A percentile compares a stretch with the other conserved stretches of the same genome.
phyloP scores from a whole-genome alignment of 2,113 vertebrate genomes.

The Lepus americanus region DNA sequence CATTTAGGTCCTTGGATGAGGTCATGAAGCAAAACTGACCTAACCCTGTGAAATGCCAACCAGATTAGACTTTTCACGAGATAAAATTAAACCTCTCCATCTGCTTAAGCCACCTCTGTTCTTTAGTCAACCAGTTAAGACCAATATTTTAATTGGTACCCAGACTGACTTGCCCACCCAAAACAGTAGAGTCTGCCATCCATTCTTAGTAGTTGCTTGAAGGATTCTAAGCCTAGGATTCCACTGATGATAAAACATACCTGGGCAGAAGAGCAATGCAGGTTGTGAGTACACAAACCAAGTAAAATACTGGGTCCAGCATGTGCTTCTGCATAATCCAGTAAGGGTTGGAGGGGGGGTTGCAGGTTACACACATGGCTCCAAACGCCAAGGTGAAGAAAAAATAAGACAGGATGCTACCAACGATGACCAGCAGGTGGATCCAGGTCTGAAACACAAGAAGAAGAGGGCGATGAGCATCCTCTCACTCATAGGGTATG shows the following conservation, averaged over 20 bases:
- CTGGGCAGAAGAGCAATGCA: conserved; percentile 94
- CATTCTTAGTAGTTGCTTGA: neutral
- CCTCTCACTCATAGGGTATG: accelerated
- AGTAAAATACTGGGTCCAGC: conserved; percentile 91
- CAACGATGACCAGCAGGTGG: conserved; percentile 86
- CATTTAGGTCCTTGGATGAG: neutral
- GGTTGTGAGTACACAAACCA: conserved; percentile 90
- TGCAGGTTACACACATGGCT: conserved; percentile 90
- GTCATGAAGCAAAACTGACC: neutral
- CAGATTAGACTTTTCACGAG: neutral
- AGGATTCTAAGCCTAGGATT: neutral
- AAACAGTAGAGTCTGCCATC: neutral
- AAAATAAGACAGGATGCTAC: conserved; percentile 91
- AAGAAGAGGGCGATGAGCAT: neutral
- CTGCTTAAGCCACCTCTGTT: neutral
- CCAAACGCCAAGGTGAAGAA: conserved; percentile 90
- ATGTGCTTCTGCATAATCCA: conserved; percentile 91
- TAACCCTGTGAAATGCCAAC: neutral
- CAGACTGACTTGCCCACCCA: neutral
- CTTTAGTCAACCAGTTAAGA: neutral
- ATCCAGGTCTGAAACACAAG: conserved; percentile 92
- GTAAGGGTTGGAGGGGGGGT: conserved; percentile 90
- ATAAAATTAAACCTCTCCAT: neutral
- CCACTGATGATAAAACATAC: conserved; percentile 78
- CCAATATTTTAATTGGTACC: neutral